Percentiles rank a stretch among this genome's conserved stretches.
These are phyloP conservation scores for Gavialis gangeticus DNA, from an alignment of 2,113 vertebrate genomes.

Conservation along the genomic window DNA sequence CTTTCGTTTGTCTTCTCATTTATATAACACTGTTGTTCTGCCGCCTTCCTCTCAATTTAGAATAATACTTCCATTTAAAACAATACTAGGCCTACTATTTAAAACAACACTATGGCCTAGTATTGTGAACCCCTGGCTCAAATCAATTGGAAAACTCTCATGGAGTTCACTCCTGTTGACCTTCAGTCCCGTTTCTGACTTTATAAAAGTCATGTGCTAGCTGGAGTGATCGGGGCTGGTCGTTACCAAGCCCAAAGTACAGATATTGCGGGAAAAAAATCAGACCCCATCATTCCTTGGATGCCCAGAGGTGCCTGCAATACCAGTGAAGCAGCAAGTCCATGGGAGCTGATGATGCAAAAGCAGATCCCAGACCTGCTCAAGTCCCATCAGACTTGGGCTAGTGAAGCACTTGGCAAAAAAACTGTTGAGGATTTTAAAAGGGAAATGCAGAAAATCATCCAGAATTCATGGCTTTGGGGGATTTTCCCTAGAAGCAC, in stretches of 20 bases:
- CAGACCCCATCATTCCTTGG: not conserved
- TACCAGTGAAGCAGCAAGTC: not conserved
- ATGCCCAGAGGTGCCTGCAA: not conserved
- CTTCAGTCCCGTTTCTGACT: not conserved
- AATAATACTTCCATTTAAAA: not conserved
- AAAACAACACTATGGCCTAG: too few species aligned
- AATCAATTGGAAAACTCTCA: not conserved
- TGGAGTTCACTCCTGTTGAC: not conserved
- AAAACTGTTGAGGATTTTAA: not conserved
- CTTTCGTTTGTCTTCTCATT: not conserved
- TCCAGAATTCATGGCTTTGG: not conserved
- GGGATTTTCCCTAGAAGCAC: not conserved
- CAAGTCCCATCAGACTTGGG: not conserved
- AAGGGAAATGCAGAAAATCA: not conserved
- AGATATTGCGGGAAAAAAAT: not conserved
- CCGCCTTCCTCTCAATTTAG: not conserved
- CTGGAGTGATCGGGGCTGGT: not conserved
- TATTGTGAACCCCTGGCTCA: not conserved
- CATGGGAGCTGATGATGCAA: not conserved
- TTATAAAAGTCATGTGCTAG: not conserved
- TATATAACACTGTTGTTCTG: not conserved
- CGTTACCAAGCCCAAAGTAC: not conserved
- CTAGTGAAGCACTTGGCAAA: not conserved
- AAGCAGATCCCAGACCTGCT: not conserved
- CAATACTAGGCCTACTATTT: not conserved